Percentiles rank a stretch among this genome's conserved stretches.
Conservation (phyloP, 2,797 vertebrate species). For the Vultur gryphus region DNA sequence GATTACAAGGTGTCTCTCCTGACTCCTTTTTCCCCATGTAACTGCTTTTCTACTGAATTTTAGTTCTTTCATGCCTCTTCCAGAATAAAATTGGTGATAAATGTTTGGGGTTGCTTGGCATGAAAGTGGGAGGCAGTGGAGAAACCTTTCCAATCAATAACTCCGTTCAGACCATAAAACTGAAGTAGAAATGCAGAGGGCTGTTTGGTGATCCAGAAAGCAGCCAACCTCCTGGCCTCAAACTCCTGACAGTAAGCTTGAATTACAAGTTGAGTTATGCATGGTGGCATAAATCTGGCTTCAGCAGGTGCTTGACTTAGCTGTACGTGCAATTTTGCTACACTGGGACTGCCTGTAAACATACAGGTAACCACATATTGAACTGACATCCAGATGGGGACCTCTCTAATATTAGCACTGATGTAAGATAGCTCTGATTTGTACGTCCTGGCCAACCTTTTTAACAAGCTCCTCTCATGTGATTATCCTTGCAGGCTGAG, state of each 20-base stretch:
- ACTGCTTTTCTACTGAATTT: neutral
- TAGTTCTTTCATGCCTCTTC: neutral
- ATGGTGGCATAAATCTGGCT: neutral
- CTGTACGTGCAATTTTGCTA: neutral
- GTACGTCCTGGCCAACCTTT: neutral
- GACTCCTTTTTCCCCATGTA: neutral
- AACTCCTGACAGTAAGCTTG: neutral
- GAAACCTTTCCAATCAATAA: neutral
- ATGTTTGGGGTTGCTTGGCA: neutral
- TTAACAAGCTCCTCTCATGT: neutral
- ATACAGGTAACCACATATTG: neutral
- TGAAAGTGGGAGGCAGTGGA: neutral
- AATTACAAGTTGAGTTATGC: neutral
- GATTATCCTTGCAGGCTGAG: neutral
- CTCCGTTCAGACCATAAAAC: neutral
- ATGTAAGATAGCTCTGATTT: neutral
- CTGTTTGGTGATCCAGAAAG: neutral
- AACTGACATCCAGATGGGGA: neutral
- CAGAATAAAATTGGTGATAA: neutral
- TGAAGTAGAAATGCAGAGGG: neutral
- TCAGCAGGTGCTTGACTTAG: neutral
- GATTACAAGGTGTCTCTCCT: neutral
- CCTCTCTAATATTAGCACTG: too few relatives aligned
- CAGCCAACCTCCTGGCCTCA: neutral
- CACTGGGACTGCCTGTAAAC: neutral